Percentiles rank a stretch among this genome's conserved stretches.
Conservation (phyloP, 2,797 vertebrate species). For the Muraenolepis orangiensis region DNA sequence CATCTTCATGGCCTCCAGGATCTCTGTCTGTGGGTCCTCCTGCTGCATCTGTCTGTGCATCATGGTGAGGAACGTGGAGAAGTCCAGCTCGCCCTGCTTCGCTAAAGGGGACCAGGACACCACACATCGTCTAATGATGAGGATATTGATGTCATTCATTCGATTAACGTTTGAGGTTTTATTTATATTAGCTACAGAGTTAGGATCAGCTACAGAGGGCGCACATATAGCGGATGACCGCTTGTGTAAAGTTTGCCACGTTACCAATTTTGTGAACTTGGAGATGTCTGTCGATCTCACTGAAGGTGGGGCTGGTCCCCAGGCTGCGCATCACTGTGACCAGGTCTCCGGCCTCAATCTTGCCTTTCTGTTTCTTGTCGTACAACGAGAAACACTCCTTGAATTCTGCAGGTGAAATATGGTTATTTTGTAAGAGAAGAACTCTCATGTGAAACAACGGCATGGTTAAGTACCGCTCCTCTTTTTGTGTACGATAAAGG, state of each 20-base stretch:
- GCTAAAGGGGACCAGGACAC: conserved; percentile 68
- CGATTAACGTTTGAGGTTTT: background rate
- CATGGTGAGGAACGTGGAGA: conserved; percentile 91
- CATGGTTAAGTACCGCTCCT: too few relatives aligned
- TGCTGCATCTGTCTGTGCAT: conserved; percentile 92
- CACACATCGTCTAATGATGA: background rate
- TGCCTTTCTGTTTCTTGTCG: conserved; percentile 89
- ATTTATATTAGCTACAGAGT: background rate
- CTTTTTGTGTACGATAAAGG: too few relatives aligned
- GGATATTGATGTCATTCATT: background rate
- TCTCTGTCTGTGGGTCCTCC: conserved; percentile 87
- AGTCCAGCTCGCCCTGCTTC: conserved; percentile 82
- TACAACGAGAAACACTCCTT: conserved; percentile 98
- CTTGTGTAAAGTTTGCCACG: background rate
- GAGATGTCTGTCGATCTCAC: conserved; percentile 84
- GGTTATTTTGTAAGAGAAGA: background rate
- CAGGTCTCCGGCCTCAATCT: conserved; percentile 83
- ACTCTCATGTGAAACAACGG: too few relatives aligned
- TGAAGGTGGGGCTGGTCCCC: conserved; percentile 83
- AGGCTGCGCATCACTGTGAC: conserved; percentile 90
- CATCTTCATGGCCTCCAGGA: conserved; percentile 89
- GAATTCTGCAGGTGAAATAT: conserved; percentile 75
- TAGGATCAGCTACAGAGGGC: background rate
- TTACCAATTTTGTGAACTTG: conserved; percentile 86
- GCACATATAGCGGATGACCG: background rate